Evolutionary conservation across 1,140 invertebrate species (phyloP).

Genomic region (Drosophila aff.): DNA sequence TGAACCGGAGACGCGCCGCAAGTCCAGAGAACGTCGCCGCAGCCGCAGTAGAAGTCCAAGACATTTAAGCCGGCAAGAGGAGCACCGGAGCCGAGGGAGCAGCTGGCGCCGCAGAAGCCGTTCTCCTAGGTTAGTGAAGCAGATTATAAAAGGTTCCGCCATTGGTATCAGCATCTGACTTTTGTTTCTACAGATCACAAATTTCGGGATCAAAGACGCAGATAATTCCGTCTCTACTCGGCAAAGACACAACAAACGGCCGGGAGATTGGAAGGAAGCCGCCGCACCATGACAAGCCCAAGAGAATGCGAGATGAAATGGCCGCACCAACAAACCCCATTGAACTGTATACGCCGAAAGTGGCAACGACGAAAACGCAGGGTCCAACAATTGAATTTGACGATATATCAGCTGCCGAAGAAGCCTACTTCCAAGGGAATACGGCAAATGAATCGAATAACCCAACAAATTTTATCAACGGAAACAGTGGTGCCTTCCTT

Average conservation of each 20-base stretch:
- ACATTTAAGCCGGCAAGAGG: constrained; percentile 1
- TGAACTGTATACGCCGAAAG: constrained; percentile 6
- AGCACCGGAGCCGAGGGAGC: not conserved
- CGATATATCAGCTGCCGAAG: not conserved
- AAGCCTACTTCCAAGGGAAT: not conserved
- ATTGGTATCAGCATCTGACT: constrained; percentile 25
- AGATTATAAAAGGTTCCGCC: not conserved
- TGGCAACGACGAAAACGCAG: not conserved
- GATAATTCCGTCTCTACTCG: constrained; percentile 1
- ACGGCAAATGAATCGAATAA: not conserved
- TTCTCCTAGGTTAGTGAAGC: constrained; percentile 42
- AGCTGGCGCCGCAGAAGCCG: constrained; percentile 25
- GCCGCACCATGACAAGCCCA: not conserved
- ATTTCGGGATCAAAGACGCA: not conserved
- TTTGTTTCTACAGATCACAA: constrained; percentile 13
- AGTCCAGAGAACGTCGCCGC: constrained; percentile 11
- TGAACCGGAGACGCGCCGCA: not conserved
- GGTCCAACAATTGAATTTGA: not conserved
- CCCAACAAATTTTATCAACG: not conserved
- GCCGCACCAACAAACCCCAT: not conserved
- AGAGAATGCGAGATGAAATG: not conserved
- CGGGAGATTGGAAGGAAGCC: not conserved
- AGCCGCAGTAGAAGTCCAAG: constrained; percentile 42
- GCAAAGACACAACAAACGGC: not conserved
- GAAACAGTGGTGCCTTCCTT: not conserved